These are phyloP conservation scores for Sebastes hubbsi DNA, from an alignment of 2,797 vertebrate genomes.

Conservation along the genomic window DNA sequence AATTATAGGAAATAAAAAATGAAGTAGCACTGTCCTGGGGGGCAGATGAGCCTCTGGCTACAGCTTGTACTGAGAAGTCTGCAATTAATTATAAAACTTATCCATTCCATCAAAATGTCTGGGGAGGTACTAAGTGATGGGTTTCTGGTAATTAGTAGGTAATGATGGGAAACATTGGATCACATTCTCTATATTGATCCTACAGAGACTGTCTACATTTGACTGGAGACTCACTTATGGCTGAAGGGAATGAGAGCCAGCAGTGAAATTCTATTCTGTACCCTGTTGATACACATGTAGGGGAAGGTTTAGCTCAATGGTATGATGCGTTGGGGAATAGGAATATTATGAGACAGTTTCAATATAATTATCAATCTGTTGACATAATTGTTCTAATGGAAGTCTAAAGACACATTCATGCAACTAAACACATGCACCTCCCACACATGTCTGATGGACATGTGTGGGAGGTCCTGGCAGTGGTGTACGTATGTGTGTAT, in stretches of 20 bases:
- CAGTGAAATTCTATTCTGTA: not conserved
- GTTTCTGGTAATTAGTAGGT: slow-evolving; percentile 33
- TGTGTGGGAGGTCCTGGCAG: not conserved
- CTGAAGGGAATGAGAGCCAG: not conserved
- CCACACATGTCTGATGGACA: not conserved
- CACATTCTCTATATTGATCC: slow-evolving; percentile 29
- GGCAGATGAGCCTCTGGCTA: slow-evolving; percentile 23
- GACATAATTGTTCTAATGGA: not conserved
- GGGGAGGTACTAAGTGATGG: slow-evolving; percentile 28
- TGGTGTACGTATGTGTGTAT: not conserved
- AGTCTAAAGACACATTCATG: not conserved
- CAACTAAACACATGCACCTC: fast-evolving
- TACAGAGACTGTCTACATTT: slow-evolving; percentile 8
- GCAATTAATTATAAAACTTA: slow-evolving; percentile 38
- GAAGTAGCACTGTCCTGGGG: not conserved
- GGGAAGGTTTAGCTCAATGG: not conserved
- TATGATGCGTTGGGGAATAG: not conserved
- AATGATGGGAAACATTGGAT: slow-evolving; percentile 35
- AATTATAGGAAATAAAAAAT: slow-evolving; percentile 5
- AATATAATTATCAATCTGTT: not conserved
- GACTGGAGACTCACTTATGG: slow-evolving; percentile 14
- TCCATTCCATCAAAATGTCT: slow-evolving; percentile 31
- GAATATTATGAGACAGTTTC: not conserved
- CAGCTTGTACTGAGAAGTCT: slow-evolving; percentile 14
- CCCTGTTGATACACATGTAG: not conserved